Percentiles rank a stretch among this genome's conserved stretches.
Evolutionary conservation across 1,140 invertebrate species (phyloP).

Genomic region (Parapsyche elsis): DNA sequence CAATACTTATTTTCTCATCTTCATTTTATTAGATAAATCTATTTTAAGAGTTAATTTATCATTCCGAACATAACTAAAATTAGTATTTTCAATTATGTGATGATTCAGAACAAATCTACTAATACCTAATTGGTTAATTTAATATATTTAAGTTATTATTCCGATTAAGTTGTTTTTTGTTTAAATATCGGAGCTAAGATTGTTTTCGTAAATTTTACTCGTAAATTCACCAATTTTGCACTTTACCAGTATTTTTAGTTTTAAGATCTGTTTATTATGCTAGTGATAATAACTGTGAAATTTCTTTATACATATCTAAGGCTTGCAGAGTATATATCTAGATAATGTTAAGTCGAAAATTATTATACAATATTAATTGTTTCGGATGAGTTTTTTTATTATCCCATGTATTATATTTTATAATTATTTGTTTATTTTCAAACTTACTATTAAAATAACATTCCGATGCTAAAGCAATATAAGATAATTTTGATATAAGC

Average conservation of each 20-base stretch:
- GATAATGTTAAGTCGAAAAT: not conserved
- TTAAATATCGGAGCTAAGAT: not conserved
- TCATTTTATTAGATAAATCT: not conserved
- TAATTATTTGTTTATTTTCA: not conserved
- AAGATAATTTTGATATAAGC: too few relatives aligned
- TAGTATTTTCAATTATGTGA: not conserved
- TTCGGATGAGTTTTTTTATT: not conserved
- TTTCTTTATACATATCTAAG: not conserved
- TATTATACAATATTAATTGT: too few relatives aligned
- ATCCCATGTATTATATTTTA: not conserved
- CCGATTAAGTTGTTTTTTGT: not conserved
- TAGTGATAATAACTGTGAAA: constrained; percentile 18
- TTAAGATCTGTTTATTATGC: not conserved
- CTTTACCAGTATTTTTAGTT: not conserved
- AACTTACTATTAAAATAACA: not conserved
- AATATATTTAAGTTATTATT: not conserved
- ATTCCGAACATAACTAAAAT: not conserved
- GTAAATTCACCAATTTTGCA: too few relatives aligned
- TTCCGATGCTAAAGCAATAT: too few relatives aligned
- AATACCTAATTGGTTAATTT: not conserved
- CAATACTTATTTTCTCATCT: not conserved
- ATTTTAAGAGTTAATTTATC: not conserved
- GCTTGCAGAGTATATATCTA: too few relatives aligned
- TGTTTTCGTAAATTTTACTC: not conserved
- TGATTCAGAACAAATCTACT: not conserved